Evolutionary conservation across 2,888 invertebrate genomes (phyloP), one percentile per base, ranked within the genome.

Genomic region (Macrostomum cliftonense): DNA sequence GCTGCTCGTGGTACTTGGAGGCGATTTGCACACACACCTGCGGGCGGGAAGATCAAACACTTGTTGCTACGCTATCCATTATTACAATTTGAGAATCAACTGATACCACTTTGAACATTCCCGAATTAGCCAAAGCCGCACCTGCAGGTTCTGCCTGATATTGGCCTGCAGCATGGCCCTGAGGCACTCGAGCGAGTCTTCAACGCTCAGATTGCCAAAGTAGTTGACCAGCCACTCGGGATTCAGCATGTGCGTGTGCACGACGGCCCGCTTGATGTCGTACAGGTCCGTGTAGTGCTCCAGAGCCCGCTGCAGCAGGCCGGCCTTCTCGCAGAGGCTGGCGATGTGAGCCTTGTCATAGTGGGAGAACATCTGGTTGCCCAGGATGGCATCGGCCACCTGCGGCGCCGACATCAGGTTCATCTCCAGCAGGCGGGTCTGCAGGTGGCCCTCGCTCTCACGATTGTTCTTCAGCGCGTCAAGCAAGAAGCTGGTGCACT

Each of bases 261-360:
- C 95, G 49, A 97, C 93, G 19, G 97, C 95, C 51, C 97, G 77
- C 72, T 99, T 99, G 65, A 97, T 99, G 71, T 99, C 97, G 68
- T 97, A 99, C 59, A 99, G 74, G 73, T 97, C 97, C 55, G 95
- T 97, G 73, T 97, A 97, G 70, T 99, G 95, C 66, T 97, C 97
- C 43, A 97, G 74, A 28, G 97, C 97, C 55, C 73, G 63, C 71
- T 99, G 97, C 60, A 95, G 71, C 7, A 97, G 76, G 0, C 95
- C 95, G 12, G 95, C 93, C 74, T 99, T 99, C 74, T 99, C 97
- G 73, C 97, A 97, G 42, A 99, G 78, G 74, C 95, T 95, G 2
- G 97, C 97, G 59, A 99, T 83, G 74, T 93, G 89, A 28, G 95
- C 84, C 54, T 89, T 78, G 73, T 97, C 97, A 73, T 97, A 97